Conservation (phyloP, 2,888 invertebrate genomes). For the Sisyra nigra region DNA sequence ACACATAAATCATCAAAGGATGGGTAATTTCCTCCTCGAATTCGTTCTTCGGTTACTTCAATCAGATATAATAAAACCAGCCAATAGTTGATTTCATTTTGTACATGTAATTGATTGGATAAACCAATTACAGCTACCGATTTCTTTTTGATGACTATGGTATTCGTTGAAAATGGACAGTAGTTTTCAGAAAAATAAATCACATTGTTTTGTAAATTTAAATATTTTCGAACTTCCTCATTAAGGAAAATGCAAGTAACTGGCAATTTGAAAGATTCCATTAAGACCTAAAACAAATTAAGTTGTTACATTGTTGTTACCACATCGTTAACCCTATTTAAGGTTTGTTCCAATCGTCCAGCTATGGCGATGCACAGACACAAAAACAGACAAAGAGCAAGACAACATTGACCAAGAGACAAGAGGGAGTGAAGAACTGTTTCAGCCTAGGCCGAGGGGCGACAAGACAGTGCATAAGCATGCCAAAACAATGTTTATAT, state of each 20-base stretch:
- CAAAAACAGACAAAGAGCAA: no score
- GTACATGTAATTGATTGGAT: neutral
- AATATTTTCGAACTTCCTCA: neutral
- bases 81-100: conserved; percentile 2
- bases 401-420: no score
- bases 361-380: no score
- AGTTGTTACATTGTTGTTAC: no score
- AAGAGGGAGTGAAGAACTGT: no score
- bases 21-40: neutral
- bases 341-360: no score
- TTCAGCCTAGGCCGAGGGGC: no score
- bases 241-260: neutral
- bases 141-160: neutral
- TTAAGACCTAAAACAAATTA: conserved; percentile 2
- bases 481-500: no score
- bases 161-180: neutral
- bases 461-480: no score
- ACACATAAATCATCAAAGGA: neutral
- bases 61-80: neutral
- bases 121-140: neutral
- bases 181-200: neutral
- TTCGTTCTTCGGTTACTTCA: neutral
- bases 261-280: neutral
- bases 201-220: neutral
- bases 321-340: no score